These are phyloP conservation scores for Nephrotoma appendiculata DNA, from an alignment of 2,888 invertebrate genomes.

Conservation along the genomic window DNA sequence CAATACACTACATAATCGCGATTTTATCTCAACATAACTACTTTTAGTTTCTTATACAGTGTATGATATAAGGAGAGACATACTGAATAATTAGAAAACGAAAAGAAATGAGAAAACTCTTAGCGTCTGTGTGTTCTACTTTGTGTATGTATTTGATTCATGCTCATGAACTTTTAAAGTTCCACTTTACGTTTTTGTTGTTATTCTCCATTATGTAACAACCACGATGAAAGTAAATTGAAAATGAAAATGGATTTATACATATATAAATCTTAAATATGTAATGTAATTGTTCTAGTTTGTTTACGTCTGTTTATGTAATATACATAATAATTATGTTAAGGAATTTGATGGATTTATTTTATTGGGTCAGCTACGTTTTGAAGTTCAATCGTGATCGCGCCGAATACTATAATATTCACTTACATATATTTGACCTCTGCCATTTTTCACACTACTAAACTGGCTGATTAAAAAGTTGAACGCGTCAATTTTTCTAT, in stretches of 20 bases:
- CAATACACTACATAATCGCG: neutral
- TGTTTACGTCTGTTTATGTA: neutral
- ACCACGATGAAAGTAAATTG: neutral
- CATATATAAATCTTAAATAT: neutral
- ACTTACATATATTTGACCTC: no score
- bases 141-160: neutral
- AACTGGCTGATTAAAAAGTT: no score
- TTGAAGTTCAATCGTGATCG: no score
- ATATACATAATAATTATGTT: no score
- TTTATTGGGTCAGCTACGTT: no score
- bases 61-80: neutral
- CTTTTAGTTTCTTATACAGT: neutral
- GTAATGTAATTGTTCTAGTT: neutral
- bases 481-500: no score
- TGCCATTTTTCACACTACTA: no score
- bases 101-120: neutral
- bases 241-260: neutral
- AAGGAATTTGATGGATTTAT: no score
- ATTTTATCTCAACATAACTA: neutral
- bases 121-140: neutral
- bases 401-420: no score
- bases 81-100: neutral
- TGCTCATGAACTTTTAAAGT: neutral
- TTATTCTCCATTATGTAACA: neutral
- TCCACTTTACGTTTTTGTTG: neutral